Evolutionary conservation across 2,888 invertebrate species (phyloP).

Genomic region (Acholoe squamosa): DNA sequence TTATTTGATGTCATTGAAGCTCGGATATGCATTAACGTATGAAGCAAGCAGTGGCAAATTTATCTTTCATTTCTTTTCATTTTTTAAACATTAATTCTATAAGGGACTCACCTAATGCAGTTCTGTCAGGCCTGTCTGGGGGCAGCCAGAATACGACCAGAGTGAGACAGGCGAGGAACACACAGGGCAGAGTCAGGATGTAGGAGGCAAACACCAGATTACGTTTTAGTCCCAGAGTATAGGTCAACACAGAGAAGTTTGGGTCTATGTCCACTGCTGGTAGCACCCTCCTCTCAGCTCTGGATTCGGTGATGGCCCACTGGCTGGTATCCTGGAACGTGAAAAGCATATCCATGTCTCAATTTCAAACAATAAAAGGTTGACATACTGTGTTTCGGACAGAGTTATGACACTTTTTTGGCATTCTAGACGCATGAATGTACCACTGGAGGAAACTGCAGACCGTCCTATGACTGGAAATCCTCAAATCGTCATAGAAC

Average conservation of each 20-base stretch:
- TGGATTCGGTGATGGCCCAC: slow-evolving; percentile 28
- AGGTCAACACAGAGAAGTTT: slow-evolving; percentile 65
- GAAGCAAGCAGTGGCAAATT: too few relatives aligned
- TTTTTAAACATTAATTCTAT: too few relatives aligned
- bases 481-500: too few relatives aligned
- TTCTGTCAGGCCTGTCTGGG: slow-evolving; percentile 71
- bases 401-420: too few relatives aligned
- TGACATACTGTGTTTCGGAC: too few relatives aligned
- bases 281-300: slow-evolving; percentile 48
- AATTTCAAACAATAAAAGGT: too few relatives aligned
- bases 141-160: slow-evolving; percentile 71
- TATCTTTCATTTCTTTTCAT: too few relatives aligned
- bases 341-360: neutral
- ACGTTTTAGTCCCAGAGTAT: slow-evolving; percentile 64
- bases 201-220: slow-evolving; percentile 69
- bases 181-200: slow-evolving; percentile 70
- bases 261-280: slow-evolving; percentile 46
- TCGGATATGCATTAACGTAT: too few relatives aligned
- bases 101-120: slow-evolving; percentile 67
- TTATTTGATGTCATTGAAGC: too few relatives aligned
- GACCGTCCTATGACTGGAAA: too few relatives aligned
- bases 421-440: too few relatives aligned
- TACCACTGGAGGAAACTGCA: too few relatives aligned
- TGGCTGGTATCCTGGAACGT: slow-evolving; percentile 49
- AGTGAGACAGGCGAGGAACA: slow-evolving; percentile 70